Base-by-base conservation (phyloP, 2,888 invertebrate genomes). In the Micoletzkya japonica region DNA sequence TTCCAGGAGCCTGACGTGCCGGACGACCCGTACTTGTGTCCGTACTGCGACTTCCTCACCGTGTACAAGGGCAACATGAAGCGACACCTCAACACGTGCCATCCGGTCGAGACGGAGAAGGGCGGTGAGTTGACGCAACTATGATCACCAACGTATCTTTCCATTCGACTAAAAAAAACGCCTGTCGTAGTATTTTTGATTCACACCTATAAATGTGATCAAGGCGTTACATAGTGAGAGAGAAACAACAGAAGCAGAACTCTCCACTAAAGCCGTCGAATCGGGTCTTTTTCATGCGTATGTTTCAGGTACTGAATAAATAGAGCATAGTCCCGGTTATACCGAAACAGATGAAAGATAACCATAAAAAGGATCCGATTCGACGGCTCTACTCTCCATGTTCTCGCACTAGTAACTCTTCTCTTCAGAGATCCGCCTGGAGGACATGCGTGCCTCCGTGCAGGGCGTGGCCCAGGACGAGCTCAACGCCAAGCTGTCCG, bases 1-100 rank as follows among this genome's bases (percentile, higher is more conserved):
- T 44, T 44, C 7, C 17, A 60, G 6, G 58, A 60, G 28, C 24
- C 61, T 30, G 60, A 63, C 36, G 70, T 70, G 7, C 58, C 61
- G 7, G 74, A 80, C 71, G 81, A 82, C 59, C 81, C 82, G n/a
- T 82, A 81, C 72, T 73, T 79, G 44, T 83, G 82, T 72, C 75
- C 78, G n/a, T 80, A 76, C 71, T 83, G 83, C 63, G 77, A 79
- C 28, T 83, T 83, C 70, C 75, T 77, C 58, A 83, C 82, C 14
- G 79, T 83, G 50, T 83, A 83, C 77, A 83, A 83, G 67, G 83
- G 83, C 26, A 84, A 84, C 72, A 84, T 84, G 84, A 84, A 84
- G 63, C 74, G 84, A 20, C 84, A 84, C 70, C 70, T 83, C 37
- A 78, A 78, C 71, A 78, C 80, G 56, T 78, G 76, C 36, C 80